Percentiles rank a stretch among this genome's conserved stretches.
Conservation (phyloP, 2,113 vertebrate species). For the Forbesichthys agassizii region DNA sequence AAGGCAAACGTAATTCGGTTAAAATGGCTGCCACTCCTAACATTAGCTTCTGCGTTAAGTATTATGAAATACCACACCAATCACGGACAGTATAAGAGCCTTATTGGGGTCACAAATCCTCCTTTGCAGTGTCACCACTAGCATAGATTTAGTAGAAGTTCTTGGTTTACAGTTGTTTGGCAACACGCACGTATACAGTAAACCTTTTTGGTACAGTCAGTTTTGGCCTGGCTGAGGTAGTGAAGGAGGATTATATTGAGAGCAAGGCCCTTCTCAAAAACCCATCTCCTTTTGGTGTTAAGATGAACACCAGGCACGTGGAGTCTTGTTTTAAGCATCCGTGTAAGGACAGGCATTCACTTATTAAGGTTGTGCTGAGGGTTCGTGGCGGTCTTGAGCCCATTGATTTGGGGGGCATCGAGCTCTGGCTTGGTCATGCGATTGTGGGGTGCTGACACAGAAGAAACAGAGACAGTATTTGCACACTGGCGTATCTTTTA, state of each 20-base stretch:
- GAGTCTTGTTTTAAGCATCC: not conserved
- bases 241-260: slow-evolving; percentile 25
- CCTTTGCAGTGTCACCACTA: slow-evolving; percentile 21
- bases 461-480: not conserved
- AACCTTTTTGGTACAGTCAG: slow-evolving; percentile 15
- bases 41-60: slow-evolving; percentile 4
- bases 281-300: slow-evolving; percentile 16
- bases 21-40: not conserved
- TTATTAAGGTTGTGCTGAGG: slow-evolving; percentile 2
- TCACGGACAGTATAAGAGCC: not conserved
- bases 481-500: no score
- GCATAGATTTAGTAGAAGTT: not conserved
- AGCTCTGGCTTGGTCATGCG: slow-evolving; percentile 47
- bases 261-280: not conserved
- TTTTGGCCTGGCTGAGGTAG: slow-evolving; percentile 44
- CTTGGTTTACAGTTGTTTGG: not conserved
- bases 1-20: slow-evolving; percentile 1
- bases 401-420: slow-evolving; percentile 27
- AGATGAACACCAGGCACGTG: slow-evolving; percentile 23
- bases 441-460: slow-evolving; percentile 51
- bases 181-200: not conserved
- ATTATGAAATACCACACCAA: not conserved
- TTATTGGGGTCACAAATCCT: slow-evolving; percentile 28
- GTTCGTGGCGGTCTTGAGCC: slow-evolving; percentile 26
- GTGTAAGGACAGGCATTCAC: slow-evolving; percentile 10